Base-by-base conservation (phyloP, 2,888 invertebrate genomes). In the Agonum fuliginosum region DNA sequence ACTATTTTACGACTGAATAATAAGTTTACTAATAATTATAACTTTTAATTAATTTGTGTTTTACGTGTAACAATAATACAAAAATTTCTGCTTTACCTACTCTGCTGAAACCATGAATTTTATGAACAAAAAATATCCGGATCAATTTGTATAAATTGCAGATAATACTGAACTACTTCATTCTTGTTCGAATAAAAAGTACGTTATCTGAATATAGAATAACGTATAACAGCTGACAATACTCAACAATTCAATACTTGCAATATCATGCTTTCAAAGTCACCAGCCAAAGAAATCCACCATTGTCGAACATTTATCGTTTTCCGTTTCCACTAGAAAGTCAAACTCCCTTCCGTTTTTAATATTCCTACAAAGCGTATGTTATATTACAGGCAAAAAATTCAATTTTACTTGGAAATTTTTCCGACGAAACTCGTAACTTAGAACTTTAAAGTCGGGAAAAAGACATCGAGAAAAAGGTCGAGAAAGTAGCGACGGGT, bases 231-330 rank as follows among this genome's bases (percentile, higher is more conserved):
- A 54, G 54, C 22, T 54, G 54, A 54, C 54, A 54, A 54, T 54
- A 54, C 17, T 48, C 19, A 48, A 48, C 19, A 54, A n/a, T 24
- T 54, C n/a, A 12, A 54, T 24, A 20, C 22, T 54, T 54, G 54
- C 24, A 54, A 54, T 54, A 54, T 54, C 4, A 54, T 24, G 6
- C 54, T 48, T 37, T 37, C 37, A 0, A 10, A 54, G 54, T 54
- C 10, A 54, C 20, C n/a, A n/a, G n/a, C 10, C 24, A 54, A 12
- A 17, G 22, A 54, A 54, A 37, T 37, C 24, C 24, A 20, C 24
- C 54, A 54, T 24, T 54, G 54, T 54, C 54, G 54, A 54, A 54
- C 54, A 54, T 54, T 54, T 54, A 54, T 54, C 54, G 54, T 54
- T 54, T 54, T 54, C 54, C 54, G 24, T 54, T 54, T 54, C 12